Evolutionary conservation across 2,113 vertebrate species (phyloP).

Genomic region (Nannobrachium achirus): DNA sequence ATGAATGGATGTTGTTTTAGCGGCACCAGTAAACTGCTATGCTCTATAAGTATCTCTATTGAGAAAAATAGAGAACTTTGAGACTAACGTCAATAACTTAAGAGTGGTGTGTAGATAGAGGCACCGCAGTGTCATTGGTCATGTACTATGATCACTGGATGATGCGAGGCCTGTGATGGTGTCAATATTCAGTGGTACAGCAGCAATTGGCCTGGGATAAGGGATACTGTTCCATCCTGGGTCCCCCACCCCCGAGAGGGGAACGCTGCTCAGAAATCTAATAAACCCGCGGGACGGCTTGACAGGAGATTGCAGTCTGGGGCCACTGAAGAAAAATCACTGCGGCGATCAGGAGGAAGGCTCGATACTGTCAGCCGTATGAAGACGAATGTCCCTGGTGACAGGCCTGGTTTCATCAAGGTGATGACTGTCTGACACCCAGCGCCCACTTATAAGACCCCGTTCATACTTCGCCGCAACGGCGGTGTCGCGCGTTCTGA

Average conservation of each 20-base stretch:
- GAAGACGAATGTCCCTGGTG: constrained; percentile 60
- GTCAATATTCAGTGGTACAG: no score
- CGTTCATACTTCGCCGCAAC: constrained; percentile 45
- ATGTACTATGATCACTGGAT: no score
- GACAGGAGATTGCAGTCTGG: constrained; percentile 32
- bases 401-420: constrained; percentile 55
- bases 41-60: no score
- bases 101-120: no score
- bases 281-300: constrained; percentile 43
- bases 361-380: constrained; percentile 52
- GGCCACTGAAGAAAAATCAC: constrained; percentile 44
- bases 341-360: constrained; percentile 41
- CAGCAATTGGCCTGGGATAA: no score
- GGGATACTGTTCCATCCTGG: background rate
- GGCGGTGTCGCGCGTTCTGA: no score
- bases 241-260: background rate
- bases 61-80: no score
- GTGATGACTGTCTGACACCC: constrained; percentile 56
- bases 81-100: no score
- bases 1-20: no score
- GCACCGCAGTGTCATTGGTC: no score
- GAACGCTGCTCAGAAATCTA: constrained; percentile 32
- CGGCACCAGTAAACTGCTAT: no score
- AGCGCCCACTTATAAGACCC: constrained; percentile 34
- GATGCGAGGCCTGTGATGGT: no score